A percentile compares a stretch with the other conserved stretches of the same genome.
phyloP scores from a whole-genome alignment of 2,888 invertebrate species.

The Tigriopus californicus region DNA sequence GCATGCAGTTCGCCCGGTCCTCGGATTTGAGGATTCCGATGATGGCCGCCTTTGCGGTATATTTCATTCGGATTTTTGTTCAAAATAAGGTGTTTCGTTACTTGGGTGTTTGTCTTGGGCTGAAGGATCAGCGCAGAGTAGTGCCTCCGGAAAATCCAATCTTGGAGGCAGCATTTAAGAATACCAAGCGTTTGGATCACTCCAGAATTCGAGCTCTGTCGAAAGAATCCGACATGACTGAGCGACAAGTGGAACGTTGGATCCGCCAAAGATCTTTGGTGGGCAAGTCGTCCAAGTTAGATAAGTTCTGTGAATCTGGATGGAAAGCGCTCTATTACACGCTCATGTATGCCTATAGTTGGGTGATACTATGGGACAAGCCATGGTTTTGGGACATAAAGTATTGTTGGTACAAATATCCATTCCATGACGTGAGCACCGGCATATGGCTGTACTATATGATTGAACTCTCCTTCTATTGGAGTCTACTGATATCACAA shows the following conservation, averaged over 20 bases:
- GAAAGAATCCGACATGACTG: background rate
- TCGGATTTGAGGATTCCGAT: background rate
- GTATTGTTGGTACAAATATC: slow-evolving; percentile 59
- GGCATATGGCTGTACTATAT: slow-evolving; percentile 17
- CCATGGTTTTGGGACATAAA: slow-evolving; percentile 82
- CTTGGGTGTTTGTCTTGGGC: background rate
- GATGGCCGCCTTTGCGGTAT: background rate
- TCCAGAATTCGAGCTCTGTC: background rate
- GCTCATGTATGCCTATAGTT: slow-evolving; percentile 36
- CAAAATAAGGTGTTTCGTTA: background rate
- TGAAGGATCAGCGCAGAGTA: background rate
- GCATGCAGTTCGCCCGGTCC: background rate
- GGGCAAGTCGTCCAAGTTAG: background rate
- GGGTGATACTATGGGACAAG: slow-evolving; percentile 79
- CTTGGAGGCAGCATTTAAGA: background rate
- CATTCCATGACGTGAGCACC: slow-evolving; percentile 45
- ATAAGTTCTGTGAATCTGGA: slow-evolving; percentile 8
- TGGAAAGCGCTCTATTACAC: slow-evolving; percentile 19
- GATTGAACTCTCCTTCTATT: slow-evolving; percentile 14
- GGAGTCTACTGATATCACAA: slow-evolving; percentile 14
- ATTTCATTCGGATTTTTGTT: background rate
- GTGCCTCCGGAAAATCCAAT: background rate
- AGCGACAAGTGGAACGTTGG: background rate
- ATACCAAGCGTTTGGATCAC: too few relatives aligned
- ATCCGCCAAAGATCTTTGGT: background rate